A percentile compares a stretch with the other conserved stretches of the same genome.
phyloP scores from a whole-genome alignment of 2,888 invertebrate genomes.

The Cosmopolites sordidus region DNA sequence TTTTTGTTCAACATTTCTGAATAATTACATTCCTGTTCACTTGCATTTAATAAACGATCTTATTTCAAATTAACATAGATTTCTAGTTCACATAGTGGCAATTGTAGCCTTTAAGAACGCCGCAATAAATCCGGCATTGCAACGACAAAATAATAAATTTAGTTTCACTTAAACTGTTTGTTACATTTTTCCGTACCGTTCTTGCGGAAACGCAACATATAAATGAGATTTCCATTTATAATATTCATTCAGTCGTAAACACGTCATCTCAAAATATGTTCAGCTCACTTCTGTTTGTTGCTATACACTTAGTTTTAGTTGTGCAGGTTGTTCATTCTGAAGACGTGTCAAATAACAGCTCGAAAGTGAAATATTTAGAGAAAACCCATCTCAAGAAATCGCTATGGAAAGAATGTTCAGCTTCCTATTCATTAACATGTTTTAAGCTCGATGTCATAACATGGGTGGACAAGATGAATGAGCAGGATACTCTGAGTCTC shows the following conservation, averaged over 20 bases:
- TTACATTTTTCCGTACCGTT: slow-evolving; percentile 11
- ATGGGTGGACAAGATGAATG: slow-evolving; percentile 69
- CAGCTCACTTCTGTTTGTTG: not conserved
- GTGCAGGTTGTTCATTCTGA: not conserved
- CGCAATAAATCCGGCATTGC: not conserved
- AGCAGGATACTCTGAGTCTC: slow-evolving; percentile 64
- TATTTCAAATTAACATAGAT: not conserved
- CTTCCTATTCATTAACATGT: slow-evolving; percentile 66
- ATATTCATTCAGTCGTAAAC: not conserved
- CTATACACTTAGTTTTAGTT: too few relatives aligned
- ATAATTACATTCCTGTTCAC: too few relatives aligned
- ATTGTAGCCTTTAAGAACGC: slow-evolving; percentile 15
- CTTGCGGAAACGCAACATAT: not conserved
- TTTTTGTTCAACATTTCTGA: too few relatives aligned
- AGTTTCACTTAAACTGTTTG: slow-evolving; percentile 25
- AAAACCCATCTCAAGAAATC: slow-evolving; percentile 42
- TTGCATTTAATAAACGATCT: too few relatives aligned
- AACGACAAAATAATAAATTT: slow-evolving; percentile 23
- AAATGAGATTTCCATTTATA: not conserved
- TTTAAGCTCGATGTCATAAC: slow-evolving; percentile 74
- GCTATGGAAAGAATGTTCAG: slow-evolving; percentile 53
- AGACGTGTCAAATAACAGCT: not conserved
- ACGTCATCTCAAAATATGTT: not conserved
- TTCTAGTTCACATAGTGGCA: slow-evolving; percentile 3
- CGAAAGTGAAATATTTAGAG: slow-evolving; percentile 19